These are phyloP conservation scores for Argyrosomus japonicus DNA, from an alignment of 2,113 vertebrate species.

Conservation along the genomic window DNA sequence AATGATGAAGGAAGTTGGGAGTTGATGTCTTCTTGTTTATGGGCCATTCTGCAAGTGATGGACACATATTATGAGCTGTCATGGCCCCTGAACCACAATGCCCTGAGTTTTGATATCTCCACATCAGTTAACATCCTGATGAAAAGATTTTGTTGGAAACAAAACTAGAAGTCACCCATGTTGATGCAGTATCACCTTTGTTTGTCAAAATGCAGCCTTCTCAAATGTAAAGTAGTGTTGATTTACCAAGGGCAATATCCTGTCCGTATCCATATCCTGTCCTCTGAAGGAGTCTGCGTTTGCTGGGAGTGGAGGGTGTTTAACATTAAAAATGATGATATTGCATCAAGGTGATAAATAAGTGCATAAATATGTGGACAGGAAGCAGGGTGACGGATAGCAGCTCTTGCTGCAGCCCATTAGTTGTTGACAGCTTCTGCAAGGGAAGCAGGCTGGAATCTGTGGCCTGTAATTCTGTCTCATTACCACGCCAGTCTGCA, in stretches of 20 bases:
- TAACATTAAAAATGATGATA: constrained; percentile 85
- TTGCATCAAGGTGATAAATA: constrained; percentile 85
- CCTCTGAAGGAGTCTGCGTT: constrained; percentile 34
- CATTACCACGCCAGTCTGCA: constrained; percentile 87
- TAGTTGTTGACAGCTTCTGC: constrained; percentile 85
- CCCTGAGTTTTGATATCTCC: neutral
- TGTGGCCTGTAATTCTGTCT: constrained; percentile 89
- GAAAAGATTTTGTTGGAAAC: neutral
- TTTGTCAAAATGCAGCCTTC: constrained; percentile 30
- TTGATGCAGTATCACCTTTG: constrained; percentile 11
- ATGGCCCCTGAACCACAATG: neutral
- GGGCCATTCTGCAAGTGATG: constrained; percentile 9
- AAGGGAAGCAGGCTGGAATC: constrained; percentile 81
- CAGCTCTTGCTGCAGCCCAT: constrained; percentile 80
- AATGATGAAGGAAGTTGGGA: neutral
- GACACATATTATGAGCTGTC: neutral
- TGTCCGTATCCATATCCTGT: constrained; percentile 29
- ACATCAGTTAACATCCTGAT: neutral
- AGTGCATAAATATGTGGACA: constrained; percentile 85
- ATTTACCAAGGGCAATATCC: constrained; percentile 26
- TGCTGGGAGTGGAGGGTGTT: constrained; percentile 55
- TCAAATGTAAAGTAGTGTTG: constrained; percentile 17
- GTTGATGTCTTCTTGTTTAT: constrained; percentile 3
- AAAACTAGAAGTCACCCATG: constrained; percentile 2
- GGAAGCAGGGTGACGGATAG: constrained; percentile 85